Base-by-base conservation (phyloP, 2,113 vertebrate genomes). In the Hymenochirus boettgeri region DNA sequence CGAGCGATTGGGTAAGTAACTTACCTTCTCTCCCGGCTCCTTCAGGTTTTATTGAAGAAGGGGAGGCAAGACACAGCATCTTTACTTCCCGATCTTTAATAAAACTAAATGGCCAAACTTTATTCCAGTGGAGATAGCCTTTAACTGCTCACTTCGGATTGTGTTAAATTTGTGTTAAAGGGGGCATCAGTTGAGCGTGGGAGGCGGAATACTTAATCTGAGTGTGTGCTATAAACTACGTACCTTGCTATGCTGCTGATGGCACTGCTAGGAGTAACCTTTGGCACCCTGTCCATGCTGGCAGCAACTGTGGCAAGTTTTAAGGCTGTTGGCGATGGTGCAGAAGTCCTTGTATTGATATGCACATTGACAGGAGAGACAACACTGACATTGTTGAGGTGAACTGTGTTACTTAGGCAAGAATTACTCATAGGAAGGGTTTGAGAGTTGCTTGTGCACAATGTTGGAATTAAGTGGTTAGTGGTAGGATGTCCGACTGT, bases 281-380 rank as follows among this genome's bases (percentile, higher is more conserved):
- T 94, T 87, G 91, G 88, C 87, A 91, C 89, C 72, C 90, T 87
- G 83, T 94, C 91, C 82, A 92, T 89, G 75, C 83, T 91, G 86
- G 88, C 86, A 83, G 93, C 92, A 57, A 92, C 88, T 57, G 90
- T 91, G 86, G 92, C 92, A 17, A 96, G 89, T 87, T 93, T 95
- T 92, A 96, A 93, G 91, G 93, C 91, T 72, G 92, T 91, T 70
- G 90, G 91, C 77, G 88, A 92, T 47, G 92, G 91, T 64, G 90
- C 89, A 54, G 91, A 93, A 85, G 87, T 89, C 77, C 91, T 84
- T 84, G 89, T 84, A 29, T 83, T 83, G 83, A 91, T 92, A 75
- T 90, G 89, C 76, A 89, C 87, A 74, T 92, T 91, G 84, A 92
- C 88, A 2, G 92, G 93, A 70, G 91, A 92, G 73, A 94, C 88